Evolutionary conservation across 2,113 vertebrate species (phyloP).

Genomic region (Burhinus oedicnemus): DNA sequence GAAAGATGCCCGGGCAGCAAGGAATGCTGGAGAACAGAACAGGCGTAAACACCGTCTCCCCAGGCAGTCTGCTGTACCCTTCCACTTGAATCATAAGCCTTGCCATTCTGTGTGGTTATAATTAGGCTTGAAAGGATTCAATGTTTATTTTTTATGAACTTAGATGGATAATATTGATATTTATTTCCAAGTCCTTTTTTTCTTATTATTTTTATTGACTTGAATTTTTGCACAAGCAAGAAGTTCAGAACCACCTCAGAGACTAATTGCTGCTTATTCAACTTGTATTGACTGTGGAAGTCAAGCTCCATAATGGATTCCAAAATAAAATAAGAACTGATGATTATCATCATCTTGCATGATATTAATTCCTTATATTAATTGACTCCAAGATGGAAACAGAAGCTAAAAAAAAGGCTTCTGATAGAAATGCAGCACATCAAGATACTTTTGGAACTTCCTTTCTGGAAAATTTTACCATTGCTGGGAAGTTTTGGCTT

Average conservation of each 20-base stretch:
- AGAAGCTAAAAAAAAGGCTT: neutral
- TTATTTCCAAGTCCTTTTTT: conserved; percentile 60
- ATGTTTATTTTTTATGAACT: conserved; percentile 61
- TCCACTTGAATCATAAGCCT: neutral
- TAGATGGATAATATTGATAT: conserved; percentile 65
- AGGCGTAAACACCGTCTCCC: neutral
- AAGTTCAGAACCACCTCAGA: conserved; percentile 59
- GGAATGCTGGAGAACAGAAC: neutral
- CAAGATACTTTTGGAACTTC: conserved; percentile 1
- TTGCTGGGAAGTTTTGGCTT: neutral
- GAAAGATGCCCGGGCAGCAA: neutral
- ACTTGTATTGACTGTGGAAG: conserved; percentile 69
- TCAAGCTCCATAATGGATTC: conserved; percentile 62
- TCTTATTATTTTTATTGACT: conserved; percentile 73
- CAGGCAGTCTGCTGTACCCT: neutral
- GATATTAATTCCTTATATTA: conserved; percentile 60
- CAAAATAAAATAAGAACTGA: conserved; percentile 50
- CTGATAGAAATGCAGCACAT: neutral
- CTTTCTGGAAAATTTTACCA: neutral
- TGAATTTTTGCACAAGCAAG: conserved; percentile 54
- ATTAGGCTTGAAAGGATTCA: conserved; percentile 58
- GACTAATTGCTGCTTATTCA: conserved; percentile 70
- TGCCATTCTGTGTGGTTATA: conserved; percentile 18
- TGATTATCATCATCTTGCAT: conserved; percentile 39
- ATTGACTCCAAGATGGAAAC: conserved; percentile 44